phyloP scores from a whole-genome alignment of 2,888 invertebrate species.

The Mythimna vitellina region DNA sequence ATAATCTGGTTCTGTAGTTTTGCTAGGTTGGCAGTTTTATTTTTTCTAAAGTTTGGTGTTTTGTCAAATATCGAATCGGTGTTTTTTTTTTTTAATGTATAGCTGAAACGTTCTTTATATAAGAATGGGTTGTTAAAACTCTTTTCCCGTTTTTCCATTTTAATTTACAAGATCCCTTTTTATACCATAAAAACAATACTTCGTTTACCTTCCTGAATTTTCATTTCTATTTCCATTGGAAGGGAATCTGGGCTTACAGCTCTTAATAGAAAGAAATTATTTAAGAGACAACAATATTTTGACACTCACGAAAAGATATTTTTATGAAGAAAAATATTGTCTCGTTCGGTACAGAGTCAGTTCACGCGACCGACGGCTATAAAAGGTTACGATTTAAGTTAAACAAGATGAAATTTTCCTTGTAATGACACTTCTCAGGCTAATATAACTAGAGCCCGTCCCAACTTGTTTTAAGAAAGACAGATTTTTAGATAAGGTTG shows the following conservation, averaged over 20 bases:
- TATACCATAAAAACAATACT: slow-evolving; percentile 61
- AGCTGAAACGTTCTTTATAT: background rate
- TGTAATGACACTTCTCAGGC: slow-evolving; percentile 77
- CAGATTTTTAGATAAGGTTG: slow-evolving; percentile 73
- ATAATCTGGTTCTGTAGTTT: slow-evolving; percentile 15
- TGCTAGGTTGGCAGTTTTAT: background rate
- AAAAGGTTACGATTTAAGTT: slow-evolving; percentile 80
- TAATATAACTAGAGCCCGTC: slow-evolving; percentile 70
- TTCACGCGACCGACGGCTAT: slow-evolving; percentile 70
- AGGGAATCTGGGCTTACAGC: slow-evolving; percentile 50
- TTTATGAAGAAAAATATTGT: slow-evolving; percentile 51
- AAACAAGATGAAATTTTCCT: slow-evolving; percentile 79
- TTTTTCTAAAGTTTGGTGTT: background rate
- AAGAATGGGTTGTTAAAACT: background rate
- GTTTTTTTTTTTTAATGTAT: background rate
- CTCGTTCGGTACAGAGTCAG: slow-evolving; percentile 60
- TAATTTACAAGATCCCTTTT: slow-evolving; percentile 49
- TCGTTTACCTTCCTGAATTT: slow-evolving; percentile 60
- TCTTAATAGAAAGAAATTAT: slow-evolving; percentile 47
- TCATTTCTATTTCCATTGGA: slow-evolving; percentile 57
- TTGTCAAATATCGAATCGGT: background rate
- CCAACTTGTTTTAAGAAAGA: slow-evolving; percentile 70
- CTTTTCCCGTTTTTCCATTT: slow-evolving; percentile 2
- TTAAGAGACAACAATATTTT: slow-evolving; percentile 34
- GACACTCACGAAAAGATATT: slow-evolving; percentile 29